Evolutionary conservation across 2,888 invertebrate genomes (phyloP).

Genomic region (Polydesmus complanatus): DNA sequence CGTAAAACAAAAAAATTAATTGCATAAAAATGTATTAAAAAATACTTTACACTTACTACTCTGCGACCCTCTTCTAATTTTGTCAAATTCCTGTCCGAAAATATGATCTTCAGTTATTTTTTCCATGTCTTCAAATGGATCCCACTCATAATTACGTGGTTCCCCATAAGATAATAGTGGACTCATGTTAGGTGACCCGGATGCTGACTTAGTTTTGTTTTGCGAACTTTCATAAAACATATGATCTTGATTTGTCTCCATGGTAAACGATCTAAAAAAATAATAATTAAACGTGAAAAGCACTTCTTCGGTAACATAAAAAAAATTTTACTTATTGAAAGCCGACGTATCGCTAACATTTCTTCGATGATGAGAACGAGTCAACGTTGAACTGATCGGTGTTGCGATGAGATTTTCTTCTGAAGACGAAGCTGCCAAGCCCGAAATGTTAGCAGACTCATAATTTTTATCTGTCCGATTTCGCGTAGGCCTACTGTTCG

Average conservation of each 20-base stretch:
- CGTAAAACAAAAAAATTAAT: slow-evolving; percentile 12
- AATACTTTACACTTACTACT: slow-evolving; percentile 46
- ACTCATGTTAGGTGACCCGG: slow-evolving; percentile 27
- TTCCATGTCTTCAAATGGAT: slow-evolving; percentile 65
- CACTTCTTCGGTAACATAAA: slow-evolving; percentile 2
- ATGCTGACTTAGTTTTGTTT: slow-evolving; percentile 29
- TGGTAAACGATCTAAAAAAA: slow-evolving; percentile 49
- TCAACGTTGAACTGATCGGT: slow-evolving; percentile 24
- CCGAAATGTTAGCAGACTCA: slow-evolving; percentile 15
- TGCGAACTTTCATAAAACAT: slow-evolving; percentile 54
- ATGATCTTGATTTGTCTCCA: slow-evolving; percentile 57
- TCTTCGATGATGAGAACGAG: slow-evolving; percentile 44
- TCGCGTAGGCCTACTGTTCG: background rate
- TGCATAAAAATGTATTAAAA: background rate
- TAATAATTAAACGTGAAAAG: background rate
- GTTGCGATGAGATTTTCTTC: slow-evolving; percentile 18
- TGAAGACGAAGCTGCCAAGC: background rate
- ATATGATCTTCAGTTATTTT: slow-evolving; percentile 64
- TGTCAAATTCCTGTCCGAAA: slow-evolving; percentile 70
- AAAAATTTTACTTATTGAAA: slow-evolving; percentile 52
- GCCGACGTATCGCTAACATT: slow-evolving; percentile 74
- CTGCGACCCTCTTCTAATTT: slow-evolving; percentile 60
- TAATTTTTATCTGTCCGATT: slow-evolving; percentile 3
- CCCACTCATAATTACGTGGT: slow-evolving; percentile 52
- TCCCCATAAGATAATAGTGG: too few relatives aligned